Conservation (phyloP, 1,140 invertebrate species). For the Archegozetes longisetosus region DNA sequence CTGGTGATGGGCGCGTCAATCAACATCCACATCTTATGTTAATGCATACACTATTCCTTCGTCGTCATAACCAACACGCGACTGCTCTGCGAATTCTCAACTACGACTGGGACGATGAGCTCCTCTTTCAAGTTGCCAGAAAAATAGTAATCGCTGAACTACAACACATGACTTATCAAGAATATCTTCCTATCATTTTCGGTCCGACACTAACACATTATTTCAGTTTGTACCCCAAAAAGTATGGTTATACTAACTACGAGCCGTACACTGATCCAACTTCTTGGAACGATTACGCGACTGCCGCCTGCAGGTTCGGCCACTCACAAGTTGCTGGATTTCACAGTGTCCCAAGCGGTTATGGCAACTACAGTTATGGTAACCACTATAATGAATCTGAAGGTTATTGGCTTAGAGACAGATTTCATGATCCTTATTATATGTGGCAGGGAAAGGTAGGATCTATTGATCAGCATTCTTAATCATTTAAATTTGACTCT, state of each 20-base stretch:
- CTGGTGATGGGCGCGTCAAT: conserved; percentile 39
- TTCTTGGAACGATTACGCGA: conserved; percentile 44
- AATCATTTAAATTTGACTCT: no score
- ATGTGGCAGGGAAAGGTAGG: conserved; percentile 10
- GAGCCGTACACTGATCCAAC: conserved; percentile 39
- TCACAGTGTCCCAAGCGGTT: conserved; percentile 8
- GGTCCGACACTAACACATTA: conserved; percentile 30
- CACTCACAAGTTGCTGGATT: conserved; percentile 54
- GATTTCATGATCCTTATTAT: conserved; percentile 14
- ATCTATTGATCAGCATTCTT: no score
- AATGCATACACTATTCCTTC: conserved; percentile 39
- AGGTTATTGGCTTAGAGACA: conserved; percentile 9
- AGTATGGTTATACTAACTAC: conserved; percentile 28
- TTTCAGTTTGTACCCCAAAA: conserved; percentile 11
- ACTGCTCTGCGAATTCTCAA: conserved; percentile 27
- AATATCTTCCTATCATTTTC: conserved; percentile 49
- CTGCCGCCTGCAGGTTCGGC: conserved; percentile 70
- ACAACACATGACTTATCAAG: conserved; percentile 69
- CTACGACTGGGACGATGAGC: conserved; percentile 34
- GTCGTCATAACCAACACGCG: conserved; percentile 29
- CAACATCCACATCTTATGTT: conserved; percentile 38
- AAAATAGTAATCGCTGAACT: conserved; percentile 44
- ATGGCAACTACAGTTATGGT: not conserved
- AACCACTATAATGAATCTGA: not conserved
- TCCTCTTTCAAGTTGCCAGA: conserved; percentile 37